These are phyloP conservation scores for Steatocranus sp. DNA, from an alignment of 2,797 vertebrate species.

Conservation along the genomic window DNA sequence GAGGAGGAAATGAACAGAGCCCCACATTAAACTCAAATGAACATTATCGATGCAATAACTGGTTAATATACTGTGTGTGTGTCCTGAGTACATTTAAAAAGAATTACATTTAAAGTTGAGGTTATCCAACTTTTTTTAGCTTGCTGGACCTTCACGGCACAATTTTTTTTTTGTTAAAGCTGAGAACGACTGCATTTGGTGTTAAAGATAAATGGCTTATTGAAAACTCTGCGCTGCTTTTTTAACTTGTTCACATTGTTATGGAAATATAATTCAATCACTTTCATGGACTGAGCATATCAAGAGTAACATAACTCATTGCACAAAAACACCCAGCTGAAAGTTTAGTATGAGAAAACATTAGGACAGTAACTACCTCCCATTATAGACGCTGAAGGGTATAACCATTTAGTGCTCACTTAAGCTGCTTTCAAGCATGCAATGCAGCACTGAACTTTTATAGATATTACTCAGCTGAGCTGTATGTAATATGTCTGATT, in stretches of 20 bases:
- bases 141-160: background rate
- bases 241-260: background rate
- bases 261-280: background rate
- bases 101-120: background rate
- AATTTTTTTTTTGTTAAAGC: rapidly evolving
- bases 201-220: background rate
- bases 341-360: background rate
- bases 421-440: background rate
- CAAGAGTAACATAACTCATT: background rate
- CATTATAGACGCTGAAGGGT: background rate
- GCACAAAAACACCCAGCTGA: background rate
- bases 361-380: background rate
- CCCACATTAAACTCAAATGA: background rate
- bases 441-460: background rate
- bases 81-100: rapidly evolving
- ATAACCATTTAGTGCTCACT: background rate
- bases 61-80: background rate
- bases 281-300: background rate
- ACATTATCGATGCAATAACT: background rate
- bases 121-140: background rate
- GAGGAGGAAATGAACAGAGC: background rate
- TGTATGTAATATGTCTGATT: background rate
- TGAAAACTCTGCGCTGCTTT: background rate
- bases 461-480: background rate
- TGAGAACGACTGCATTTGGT: background rate